A percentile compares a stretch with the other conserved stretches of the same genome.
Conservation (phyloP, 2,888 invertebrate genomes). For the Podotricha telesiphe region DNA sequence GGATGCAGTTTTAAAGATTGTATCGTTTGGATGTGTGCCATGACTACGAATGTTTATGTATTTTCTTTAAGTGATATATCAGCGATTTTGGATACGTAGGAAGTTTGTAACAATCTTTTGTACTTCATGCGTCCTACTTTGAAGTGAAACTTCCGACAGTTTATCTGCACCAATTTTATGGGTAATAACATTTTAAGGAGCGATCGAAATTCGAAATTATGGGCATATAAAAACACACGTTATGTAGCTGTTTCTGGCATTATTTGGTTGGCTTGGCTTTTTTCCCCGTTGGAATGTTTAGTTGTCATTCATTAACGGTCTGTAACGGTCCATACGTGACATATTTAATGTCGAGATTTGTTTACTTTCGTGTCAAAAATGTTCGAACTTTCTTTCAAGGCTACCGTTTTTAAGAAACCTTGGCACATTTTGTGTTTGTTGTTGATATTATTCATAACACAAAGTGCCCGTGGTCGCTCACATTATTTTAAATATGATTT, state of each 20-base stretch:
- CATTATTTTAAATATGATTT: too few relatives aligned
- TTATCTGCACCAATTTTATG: conserved; percentile 33
- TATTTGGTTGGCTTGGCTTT: conserved; percentile 34
- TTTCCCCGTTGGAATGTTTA: conserved; percentile 33
- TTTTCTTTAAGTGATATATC: conserved; percentile 19
- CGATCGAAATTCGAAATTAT: conserved; percentile 31
- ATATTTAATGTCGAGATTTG: conserved; percentile 39
- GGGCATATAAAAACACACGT: conserved; percentile 28
- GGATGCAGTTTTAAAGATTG: conserved; percentile 23
- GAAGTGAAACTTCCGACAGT: conserved; percentile 29
- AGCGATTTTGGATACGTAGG: conserved; percentile 4
- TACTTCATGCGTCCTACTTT: conserved; percentile 22
- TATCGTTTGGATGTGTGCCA: conserved; percentile 35
- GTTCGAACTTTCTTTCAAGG: conserved; percentile 43
- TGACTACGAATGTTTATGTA: conserved; percentile 20
- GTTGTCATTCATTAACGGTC: conserved; percentile 34
- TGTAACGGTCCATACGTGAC: conserved; percentile 43
- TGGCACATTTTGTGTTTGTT: neutral
- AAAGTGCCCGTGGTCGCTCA: neutral
- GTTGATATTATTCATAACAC: neutral
- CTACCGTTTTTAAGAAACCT: conserved; percentile 42
- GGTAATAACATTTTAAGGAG: conserved; percentile 38
- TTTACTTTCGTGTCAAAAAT: conserved; percentile 45
- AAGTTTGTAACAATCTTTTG: conserved; percentile 10
- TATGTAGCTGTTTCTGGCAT: conserved; percentile 30